Evolutionary conservation across 2,888 invertebrate species (phyloP).

Genomic region (Elmis aenea): DNA sequence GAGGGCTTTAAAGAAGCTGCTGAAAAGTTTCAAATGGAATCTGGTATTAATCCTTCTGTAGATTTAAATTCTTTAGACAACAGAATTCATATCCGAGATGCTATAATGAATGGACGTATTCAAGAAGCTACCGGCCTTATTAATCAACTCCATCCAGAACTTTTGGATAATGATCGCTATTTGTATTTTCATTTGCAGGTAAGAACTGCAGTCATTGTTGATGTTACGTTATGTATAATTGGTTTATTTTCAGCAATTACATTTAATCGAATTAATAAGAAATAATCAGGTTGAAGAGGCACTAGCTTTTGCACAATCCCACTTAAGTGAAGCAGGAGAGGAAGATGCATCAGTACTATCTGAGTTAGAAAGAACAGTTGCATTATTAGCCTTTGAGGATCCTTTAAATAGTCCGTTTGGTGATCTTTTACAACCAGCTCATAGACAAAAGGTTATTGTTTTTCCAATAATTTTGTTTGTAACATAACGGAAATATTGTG

Average conservation of each 20-base stretch:
- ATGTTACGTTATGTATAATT: too few relatives aligned
- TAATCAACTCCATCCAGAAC: slow-evolving; percentile 89
- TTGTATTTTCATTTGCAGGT: slow-evolving; percentile 93
- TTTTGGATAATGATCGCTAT: slow-evolving; percentile 92
- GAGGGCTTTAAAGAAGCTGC: slow-evolving; percentile 97
- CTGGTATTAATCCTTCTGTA: slow-evolving; percentile 74
- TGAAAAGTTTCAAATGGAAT: slow-evolving; percentile 92
- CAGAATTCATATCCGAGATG: slow-evolving; percentile 86
- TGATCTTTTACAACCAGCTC: slow-evolving; percentile 86
- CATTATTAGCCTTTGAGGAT: slow-evolving; percentile 93
- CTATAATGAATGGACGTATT: slow-evolving; percentile 87
- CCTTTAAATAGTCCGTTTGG: slow-evolving; percentile 93
- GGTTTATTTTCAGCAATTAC: slow-evolving; percentile 66
- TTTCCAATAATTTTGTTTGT: too few relatives aligned
- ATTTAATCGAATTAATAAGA: slow-evolving; percentile 82
- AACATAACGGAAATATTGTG: too few relatives aligned
- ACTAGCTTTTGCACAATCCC: slow-evolving; percentile 82
- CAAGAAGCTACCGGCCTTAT: slow-evolving; percentile 91
- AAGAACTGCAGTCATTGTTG: slow-evolving; percentile 38
- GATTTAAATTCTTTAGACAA: slow-evolving; percentile 85
- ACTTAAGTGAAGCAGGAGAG: slow-evolving; percentile 85
- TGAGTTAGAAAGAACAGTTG: slow-evolving; percentile 90
- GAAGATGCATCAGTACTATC: slow-evolving; percentile 65
- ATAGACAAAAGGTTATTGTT: slow-evolving; percentile 76
- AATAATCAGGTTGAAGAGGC: slow-evolving; percentile 83